Evolutionary conservation across 2,797 vertebrate species (phyloP), one percentile per base, ranked within the genome.

Genomic region (Liparis tanakae): DNA sequence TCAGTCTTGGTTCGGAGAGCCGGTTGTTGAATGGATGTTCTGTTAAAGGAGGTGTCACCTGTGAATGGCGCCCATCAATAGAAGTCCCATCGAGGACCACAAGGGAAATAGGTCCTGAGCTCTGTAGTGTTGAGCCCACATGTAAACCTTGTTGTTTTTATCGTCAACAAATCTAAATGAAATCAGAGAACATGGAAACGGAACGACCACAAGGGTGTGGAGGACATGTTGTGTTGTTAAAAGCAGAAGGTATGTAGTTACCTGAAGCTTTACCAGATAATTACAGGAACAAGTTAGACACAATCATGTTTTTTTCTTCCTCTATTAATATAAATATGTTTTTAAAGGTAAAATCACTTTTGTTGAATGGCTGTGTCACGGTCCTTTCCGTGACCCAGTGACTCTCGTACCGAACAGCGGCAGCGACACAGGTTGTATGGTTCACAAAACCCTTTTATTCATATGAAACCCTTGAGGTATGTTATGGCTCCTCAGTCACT

Each of bases 131-230:
- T 36, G 10, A 50, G 20, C 46, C 44, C 12, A 56, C 51, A 46
- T 48, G 41, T 30, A 12, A 34, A 53, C 50, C 56, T 60, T 37
- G 6, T 39, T 62, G 10, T 53, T 58, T 25, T n/a, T 57, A 36
- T 67, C 17, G 37, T 63, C 36, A 50, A 6, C 10, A 9, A 33
- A 70, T 17, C 46, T 15, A 13, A 63, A 64, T 58, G 14, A 54
- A 68, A 68, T 48, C n/a, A 53, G 8, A 74, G 43, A 70, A 17
- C 3, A 34, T 74, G 12, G 59, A 39, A 37, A 25, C 50, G n/a
- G 17, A 56, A 62, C 14, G n/a, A 20, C 7, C 22, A n/a, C 51
- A 57, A 14, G 7, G 6, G 10, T 46, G 15, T 39, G 7, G 9
- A 58, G 22, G 43, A 44, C 43, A 51, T 43, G n/a, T 33, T 30